These are phyloP conservation scores for Chaetogeoica ovagalla DNA, from an alignment of 2,888 invertebrate genomes.

Conservation along the genomic window DNA sequence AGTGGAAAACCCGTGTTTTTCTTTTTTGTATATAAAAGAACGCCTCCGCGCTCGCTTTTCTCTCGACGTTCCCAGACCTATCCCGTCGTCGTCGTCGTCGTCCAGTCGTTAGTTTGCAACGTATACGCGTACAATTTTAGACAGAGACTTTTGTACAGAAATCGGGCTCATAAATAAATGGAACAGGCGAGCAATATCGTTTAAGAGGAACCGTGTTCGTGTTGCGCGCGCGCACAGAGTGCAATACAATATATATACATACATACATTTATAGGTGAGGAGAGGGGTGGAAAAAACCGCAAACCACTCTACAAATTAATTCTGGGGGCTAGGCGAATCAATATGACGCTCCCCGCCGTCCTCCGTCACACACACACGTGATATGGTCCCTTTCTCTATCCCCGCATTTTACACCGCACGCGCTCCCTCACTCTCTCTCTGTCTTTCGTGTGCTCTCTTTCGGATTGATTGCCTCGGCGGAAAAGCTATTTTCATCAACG, in stretches of 20 bases:
- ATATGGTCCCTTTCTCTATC: background rate
- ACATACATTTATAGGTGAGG: background rate
- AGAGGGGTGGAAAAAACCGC: slow-evolving; percentile 31
- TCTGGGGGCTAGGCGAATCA: slow-evolving; percentile 51
- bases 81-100: background rate
- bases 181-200: slow-evolving; percentile 41
- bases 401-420: background rate
- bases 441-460: slow-evolving; percentile 39
- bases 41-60: slow-evolving; percentile 1
- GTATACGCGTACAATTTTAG: slow-evolving; percentile 27
- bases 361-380: background rate
- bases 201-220: slow-evolving; percentile 9
- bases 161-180: slow-evolving; percentile 51
- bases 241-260: background rate
- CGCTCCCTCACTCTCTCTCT: background rate
- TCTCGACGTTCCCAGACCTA: slow-evolving; percentile 24
- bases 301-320: slow-evolving; percentile 53
- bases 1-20: slow-evolving; percentile 48
- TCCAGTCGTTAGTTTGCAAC: background rate
- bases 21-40: slow-evolving; percentile 20
- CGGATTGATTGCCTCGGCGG: slow-evolving; percentile 48
- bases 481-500: slow-evolving; percentile 53
- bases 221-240: background rate
- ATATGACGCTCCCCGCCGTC: slow-evolving; percentile 5
- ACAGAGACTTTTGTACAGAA: slow-evolving; percentile 4